phyloP scores from a whole-genome alignment of 2,888 invertebrate species.

The Chirona hameri region DNA sequence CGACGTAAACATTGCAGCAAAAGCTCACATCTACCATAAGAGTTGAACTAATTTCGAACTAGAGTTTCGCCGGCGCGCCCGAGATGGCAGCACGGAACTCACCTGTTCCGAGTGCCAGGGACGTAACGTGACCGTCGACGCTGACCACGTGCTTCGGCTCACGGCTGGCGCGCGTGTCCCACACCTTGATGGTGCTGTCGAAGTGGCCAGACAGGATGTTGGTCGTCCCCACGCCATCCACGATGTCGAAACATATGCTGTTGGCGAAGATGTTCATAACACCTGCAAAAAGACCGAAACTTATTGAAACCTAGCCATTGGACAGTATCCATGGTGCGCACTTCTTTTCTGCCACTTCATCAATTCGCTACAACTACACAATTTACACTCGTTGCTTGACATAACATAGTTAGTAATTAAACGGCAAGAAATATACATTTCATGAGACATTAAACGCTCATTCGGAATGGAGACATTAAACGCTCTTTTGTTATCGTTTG shows the following conservation, averaged over 20 bases:
- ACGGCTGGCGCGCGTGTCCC: slow-evolving; percentile 73
- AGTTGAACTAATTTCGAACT: too few species aligned
- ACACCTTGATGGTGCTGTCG: slow-evolving; percentile 92
- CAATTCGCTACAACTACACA: too few species aligned
- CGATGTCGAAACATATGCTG: slow-evolving; percentile 47
- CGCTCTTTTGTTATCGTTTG: too few species aligned
- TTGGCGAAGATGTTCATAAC: background rate
- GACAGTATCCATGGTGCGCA: too few species aligned
- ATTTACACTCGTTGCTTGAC: too few species aligned
- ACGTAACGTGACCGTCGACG: slow-evolving; percentile 90
- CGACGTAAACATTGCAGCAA: slow-evolving; percentile 35
- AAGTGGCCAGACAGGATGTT: slow-evolving; percentile 96
- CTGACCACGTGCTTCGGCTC: slow-evolving; percentile 73
- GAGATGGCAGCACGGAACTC: slow-evolving; percentile 43
- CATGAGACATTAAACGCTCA: too few species aligned
- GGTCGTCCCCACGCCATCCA: slow-evolving; percentile 68
- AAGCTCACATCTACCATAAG: too few species aligned
- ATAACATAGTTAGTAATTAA: too few species aligned
- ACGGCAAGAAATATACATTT: too few species aligned
- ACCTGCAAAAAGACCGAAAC: background rate
- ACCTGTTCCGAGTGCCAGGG: slow-evolving; percentile 89
- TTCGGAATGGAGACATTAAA: too few species aligned
- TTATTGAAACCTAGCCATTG: too few species aligned
- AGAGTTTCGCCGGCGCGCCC: background rate
- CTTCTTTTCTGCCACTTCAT: too few species aligned